Evolutionary conservation across 1,140 invertebrate genomes (phyloP), one percentile per base, ranked within the genome.

Genomic region (Drosophila cardini): DNA sequence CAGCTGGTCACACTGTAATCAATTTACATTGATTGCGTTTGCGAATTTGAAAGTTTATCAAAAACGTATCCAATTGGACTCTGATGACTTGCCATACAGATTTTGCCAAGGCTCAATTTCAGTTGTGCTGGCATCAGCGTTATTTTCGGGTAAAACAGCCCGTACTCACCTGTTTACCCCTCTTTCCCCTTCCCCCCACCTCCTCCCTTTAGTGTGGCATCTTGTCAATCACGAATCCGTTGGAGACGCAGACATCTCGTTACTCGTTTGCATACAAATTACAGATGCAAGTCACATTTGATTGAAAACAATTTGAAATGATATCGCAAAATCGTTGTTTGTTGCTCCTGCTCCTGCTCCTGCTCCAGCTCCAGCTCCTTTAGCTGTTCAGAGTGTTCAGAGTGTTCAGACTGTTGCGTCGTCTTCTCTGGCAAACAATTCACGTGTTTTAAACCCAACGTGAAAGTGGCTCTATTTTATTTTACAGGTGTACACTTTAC

Each of bases 291-390:
- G 82, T 86, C 82, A 82, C 82, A 86, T 86, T 81, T 86, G 82
- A 86, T 86, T 81, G 82, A 86, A 86, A 86, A 86, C 82, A 86
- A 86, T 86, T 86, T 86, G 78, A 86, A 86, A 86, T 86, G 82
- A 86, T 86, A 86, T 86, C 68, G 68, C 80, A 61, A 26, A 26
- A 64, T 64, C 75, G 65, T 67, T 48, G 38, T 48, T 52, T 65
- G 34, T 45, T 36, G 15, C 21, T 46, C 36, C 21, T 16, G 36
- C 11, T 30, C 18, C 9, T 18, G 4, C 70, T 61, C 7, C 48
- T 40, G 38, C 26, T 46, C 34, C 21, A 16, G 42, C 11, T 21
- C 15, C 9, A 21, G 48, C 18, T 15, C n/a, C n/a, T n/a, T n/a
- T n/a, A n/a, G n/a, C n/a, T n/a, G n/a, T n/a, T n/a, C n/a, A n/a